These are phyloP conservation scores for Deilephila elpenor DNA, from an alignment of 2,888 invertebrate species.

Conservation along the genomic window DNA sequence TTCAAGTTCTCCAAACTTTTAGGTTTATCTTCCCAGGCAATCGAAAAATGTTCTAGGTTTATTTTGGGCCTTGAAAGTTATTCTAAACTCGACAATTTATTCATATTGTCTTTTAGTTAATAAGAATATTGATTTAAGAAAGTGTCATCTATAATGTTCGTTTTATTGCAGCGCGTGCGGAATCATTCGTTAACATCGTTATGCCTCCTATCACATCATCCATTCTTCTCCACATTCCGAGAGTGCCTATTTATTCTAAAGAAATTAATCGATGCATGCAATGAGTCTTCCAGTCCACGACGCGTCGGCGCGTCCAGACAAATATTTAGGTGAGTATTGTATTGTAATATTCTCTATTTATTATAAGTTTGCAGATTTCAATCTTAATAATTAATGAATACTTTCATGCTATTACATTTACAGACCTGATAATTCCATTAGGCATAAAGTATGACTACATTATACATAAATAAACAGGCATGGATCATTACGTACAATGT, in stretches of 20 bases:
- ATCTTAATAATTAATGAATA: too few relatives aligned
- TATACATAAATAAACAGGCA: too few relatives aligned
- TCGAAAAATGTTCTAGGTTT: too few relatives aligned
- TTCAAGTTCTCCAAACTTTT: too few relatives aligned
- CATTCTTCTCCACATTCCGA: slow-evolving; percentile 99
- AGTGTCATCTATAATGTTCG: slow-evolving; percentile 11
- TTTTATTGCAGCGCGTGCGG: slow-evolving; percentile 88
- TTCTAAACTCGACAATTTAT: too few relatives aligned
- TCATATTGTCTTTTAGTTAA: not conserved
- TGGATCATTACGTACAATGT: too few relatives aligned
- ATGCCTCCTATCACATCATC: slow-evolving; percentile 99
- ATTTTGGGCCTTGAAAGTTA: too few relatives aligned
- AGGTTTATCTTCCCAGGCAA: too few relatives aligned
- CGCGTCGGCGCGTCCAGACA: slow-evolving; percentile 95
- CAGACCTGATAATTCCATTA: too few relatives aligned
- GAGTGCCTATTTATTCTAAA: slow-evolving; percentile 98
- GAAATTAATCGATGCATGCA: slow-evolving; percentile 98
- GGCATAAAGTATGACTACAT: too few relatives aligned
- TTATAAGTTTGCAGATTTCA: too few relatives aligned
- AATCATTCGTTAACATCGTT: slow-evolving; percentile 98
- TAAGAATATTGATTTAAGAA: not conserved
- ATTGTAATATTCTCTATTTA: not conserved
- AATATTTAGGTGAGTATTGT: slow-evolving; percentile 87
- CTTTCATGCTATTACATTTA: too few relatives aligned
- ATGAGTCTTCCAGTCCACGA: slow-evolving; percentile 95